Evolutionary conservation across 2,797 vertebrate genomes (phyloP), one percentile per base, ranked within the genome.

Genomic region (Pantherophis vulpinus): DNA sequence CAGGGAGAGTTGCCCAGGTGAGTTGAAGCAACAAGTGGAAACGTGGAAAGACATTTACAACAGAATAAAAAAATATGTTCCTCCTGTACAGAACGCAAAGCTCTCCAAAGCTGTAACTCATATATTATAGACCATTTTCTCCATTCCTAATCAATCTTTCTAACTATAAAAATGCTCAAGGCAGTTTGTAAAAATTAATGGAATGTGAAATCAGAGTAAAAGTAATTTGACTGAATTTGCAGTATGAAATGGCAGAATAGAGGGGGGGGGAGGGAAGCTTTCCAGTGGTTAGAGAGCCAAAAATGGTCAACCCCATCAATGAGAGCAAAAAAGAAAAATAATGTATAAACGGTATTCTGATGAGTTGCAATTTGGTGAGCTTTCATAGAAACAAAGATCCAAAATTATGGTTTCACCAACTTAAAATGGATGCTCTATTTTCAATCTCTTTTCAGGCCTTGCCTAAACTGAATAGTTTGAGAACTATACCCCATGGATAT

Each of bases 181-280:
- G 79, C 89, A 59, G 27, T 91, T 59, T 59, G 83, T 60, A 74
- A 91, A 93, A 32, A 70, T 63, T 58, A 90, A 90, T 51, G 58
- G 18, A 87, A 70, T n/a, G 14, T 90, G 59, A 47, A 66, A 58
- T 89, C 88, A 83, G 86, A 61, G 29, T 51, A 63, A 86, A 66
- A 90, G 56, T 27, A 87, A 25, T 66, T 66, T 37, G 55, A 9
- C 83, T 87, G 29, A 89, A 74, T 42, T 20, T 56, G 70, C 37
- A 32, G 59, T 7, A 23, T 55, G n/a, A 66, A 90, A 83, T 8
- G 56, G 5, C 25, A 66, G 32, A 3, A n/a, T 0, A 25, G 9
- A 32, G 55, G 16, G 25, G 12, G 3, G 55, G 13, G 55, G 10
- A 25, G 13, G 55, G 10, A 25, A 63, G 6, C 60, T 83, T 23